These are phyloP conservation scores for Sebastes steindachneri DNA, from an alignment of 2,797 vertebrate species.

Conservation along the genomic window DNA sequence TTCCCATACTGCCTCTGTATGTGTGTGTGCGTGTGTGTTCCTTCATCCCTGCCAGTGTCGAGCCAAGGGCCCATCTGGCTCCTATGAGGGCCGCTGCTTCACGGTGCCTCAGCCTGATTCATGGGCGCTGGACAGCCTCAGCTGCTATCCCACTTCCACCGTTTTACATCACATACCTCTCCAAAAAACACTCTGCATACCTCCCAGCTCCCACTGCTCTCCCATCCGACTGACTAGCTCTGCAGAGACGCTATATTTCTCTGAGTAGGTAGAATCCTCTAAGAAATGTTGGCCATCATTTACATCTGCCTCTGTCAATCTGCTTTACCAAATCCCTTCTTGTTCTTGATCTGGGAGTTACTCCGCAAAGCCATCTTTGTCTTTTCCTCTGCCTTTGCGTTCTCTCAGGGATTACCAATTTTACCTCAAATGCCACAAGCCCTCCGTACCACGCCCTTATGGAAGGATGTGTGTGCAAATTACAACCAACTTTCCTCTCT, in stretches of 20 bases:
- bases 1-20: slow-evolving; percentile 32
- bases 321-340: slow-evolving; percentile 20
- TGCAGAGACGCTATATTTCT: slow-evolving; percentile 48
- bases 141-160: slow-evolving; percentile 78
- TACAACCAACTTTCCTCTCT: slow-evolving; percentile 27
- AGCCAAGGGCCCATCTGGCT: slow-evolving; percentile 79
- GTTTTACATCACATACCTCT: slow-evolving; percentile 70
- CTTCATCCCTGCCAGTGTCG: slow-evolving; percentile 39
- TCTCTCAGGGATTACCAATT: slow-evolving; percentile 7
- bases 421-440: slow-evolving; percentile 23
- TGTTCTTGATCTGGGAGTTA: slow-evolving; percentile 24
- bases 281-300: slow-evolving; percentile 22
- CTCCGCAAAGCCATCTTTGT: slow-evolving; percentile 2
- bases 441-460: background rate
- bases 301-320: slow-evolving; percentile 64
- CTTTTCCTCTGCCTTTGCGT: slow-evolving; percentile 1
- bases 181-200: slow-evolving; percentile 45
- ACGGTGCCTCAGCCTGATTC: slow-evolving; percentile 81
- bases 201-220: slow-evolving; percentile 51
- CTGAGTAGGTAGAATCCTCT: slow-evolving; percentile 33
- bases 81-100: slow-evolving; percentile 72
- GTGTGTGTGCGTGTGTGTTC: slow-evolving; percentile 46
- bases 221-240: slow-evolving; percentile 39
- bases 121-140: slow-evolving; percentile 77
- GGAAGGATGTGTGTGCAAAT: slow-evolving; percentile 11